Base-by-base conservation (phyloP, 2,888 invertebrate species). In the Drosophila rubida region DNA sequence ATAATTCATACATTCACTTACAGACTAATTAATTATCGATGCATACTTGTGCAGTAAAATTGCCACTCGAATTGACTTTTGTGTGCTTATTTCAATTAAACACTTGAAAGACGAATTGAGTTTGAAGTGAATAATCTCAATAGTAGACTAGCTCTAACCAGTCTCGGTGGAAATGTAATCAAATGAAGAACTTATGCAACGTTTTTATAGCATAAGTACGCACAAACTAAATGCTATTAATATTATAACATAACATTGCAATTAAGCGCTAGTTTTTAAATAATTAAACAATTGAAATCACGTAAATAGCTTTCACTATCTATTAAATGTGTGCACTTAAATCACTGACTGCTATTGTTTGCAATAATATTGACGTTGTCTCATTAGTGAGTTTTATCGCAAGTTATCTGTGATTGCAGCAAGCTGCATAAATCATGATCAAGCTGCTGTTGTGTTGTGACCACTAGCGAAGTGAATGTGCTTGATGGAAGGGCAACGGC, bases 11-110 rank as follows among this genome's bases (percentile, higher is more conserved):
- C 11, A 11, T 23, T 14, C 7, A 41, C 16, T 22, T 22, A 23
- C 23, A 1, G 32, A 32, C n/a, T 13, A 35, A 1, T 23, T 35
- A n/a, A 22, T 13, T 8, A 7, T 35, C 8, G n/a, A 8, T 13
- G n/a, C 8, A 22, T 22, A 22, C 13, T 49, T n/a, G 8, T 4
- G 11, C 32, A 11, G 4, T 41, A 1, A 23, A 7, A 22, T 42
- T 42, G 23, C 13, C 22, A 23, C 4, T 45, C 25, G 1, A 44
- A 19, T 23, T 46, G 30, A 48, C n/a, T 32, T 11, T 11, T 11
- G 11, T 42, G 14, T 19, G 14, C 9, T n/a, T 42, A 22, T 23
- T 45, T 45, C 14, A 45, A 27, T 48, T 48, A 19, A 48, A 45
- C 22, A 25, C 22, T 32, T 4, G n/a, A 32, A 32, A 32, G 3